Evolutionary conservation across 2,888 invertebrate species (phyloP).

Genomic region (Enchytraeus crypticus): DNA sequence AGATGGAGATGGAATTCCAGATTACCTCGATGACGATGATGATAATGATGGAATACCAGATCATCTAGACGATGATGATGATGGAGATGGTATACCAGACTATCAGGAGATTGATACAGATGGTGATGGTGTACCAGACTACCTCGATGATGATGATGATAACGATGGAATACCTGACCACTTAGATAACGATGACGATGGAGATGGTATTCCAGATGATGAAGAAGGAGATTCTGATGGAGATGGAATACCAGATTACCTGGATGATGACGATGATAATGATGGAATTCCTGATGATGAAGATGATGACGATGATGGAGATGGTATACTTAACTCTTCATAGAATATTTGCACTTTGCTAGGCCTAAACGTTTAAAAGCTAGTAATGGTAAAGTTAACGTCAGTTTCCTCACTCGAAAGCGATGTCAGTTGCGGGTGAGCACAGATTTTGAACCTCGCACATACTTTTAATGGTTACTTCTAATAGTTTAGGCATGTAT

Average conservation of each 20-base stretch:
- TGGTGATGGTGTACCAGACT: slow-evolving; percentile 26
- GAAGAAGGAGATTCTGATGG: slow-evolving; percentile 25
- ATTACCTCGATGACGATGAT: slow-evolving; percentile 23
- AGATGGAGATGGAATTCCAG: slow-evolving; percentile 32
- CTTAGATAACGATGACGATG: slow-evolving; percentile 5
- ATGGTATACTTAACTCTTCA: too few species aligned
- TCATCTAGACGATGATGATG: slow-evolving; percentile 20
- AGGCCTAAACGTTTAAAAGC: too few species aligned
- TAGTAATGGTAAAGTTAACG: too few species aligned
- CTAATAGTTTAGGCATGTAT: too few species aligned
- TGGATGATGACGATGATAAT: slow-evolving; percentile 26
- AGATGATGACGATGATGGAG: slow-evolving; percentile 13
- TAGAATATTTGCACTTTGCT: too few species aligned
- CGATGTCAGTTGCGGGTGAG: too few species aligned
- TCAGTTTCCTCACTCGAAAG: too few species aligned
- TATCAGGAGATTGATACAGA: too few species aligned
- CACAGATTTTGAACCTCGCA: too few species aligned
- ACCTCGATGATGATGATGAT: slow-evolving; percentile 31
- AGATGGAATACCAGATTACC: slow-evolving; percentile 28
- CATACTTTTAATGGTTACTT: too few species aligned
- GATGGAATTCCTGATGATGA: slow-evolving; percentile 35
- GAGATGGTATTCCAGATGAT: slow-evolving; percentile 35
- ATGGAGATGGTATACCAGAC: slow-evolving; percentile 30
- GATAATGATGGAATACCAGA: slow-evolving; percentile 28
- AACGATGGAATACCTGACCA: slow-evolving; percentile 25